Base-by-base conservation (phyloP, 2,113 vertebrate genomes). In the Mionectes macconnelli region DNA sequence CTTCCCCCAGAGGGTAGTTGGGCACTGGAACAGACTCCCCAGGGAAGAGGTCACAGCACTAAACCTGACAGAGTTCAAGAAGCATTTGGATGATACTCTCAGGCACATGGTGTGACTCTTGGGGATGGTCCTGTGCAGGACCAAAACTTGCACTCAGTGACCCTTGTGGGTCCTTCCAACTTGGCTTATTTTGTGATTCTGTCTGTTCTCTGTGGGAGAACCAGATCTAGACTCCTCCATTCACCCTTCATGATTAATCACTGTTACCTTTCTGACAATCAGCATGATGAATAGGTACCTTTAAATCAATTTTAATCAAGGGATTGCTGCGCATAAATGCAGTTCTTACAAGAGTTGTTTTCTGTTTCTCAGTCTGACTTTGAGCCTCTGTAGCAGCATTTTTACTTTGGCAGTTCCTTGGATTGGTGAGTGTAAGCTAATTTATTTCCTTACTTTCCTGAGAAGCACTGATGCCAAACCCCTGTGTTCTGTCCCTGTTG, bases 401-500 rank as follows among this genome's bases (percentile, higher is more conserved):
- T 56, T 23, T 5, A 15, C 31, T 70, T 7, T 1, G 27, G 25
- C 22, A 44, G 2, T 47, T 35, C 9, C 39, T 37, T 42, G 19
- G 20, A 8, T n/a, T 47, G 45, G 1, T 2, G 11, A 44, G 56
- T 21, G 30, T 9, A 7, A 45, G 7, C 10, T 20, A 8, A 40
- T 52, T 15, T n/a, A 13, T 14, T 4, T 40, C 0, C 31, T 2
- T 7, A 8, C n/a, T 79, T 20, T 19, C 4, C 45, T 1, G 6
- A n/a, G 57, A 37, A 28, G 57, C 22, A 14, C 1, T 63, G 57
- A 42, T 20, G 5, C 40, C 15, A 18, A 47, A 33, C 45, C 44
- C 17, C 14, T 47, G 42, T 14, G 15, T 72, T 69, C 25, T 82
- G 22, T 82, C 44, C 89, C 69, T 69, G 2, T 72, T 88, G 6